phyloP scores from a whole-genome alignment of 2,888 invertebrate genomes.

The Melanophora roralis region DNA sequence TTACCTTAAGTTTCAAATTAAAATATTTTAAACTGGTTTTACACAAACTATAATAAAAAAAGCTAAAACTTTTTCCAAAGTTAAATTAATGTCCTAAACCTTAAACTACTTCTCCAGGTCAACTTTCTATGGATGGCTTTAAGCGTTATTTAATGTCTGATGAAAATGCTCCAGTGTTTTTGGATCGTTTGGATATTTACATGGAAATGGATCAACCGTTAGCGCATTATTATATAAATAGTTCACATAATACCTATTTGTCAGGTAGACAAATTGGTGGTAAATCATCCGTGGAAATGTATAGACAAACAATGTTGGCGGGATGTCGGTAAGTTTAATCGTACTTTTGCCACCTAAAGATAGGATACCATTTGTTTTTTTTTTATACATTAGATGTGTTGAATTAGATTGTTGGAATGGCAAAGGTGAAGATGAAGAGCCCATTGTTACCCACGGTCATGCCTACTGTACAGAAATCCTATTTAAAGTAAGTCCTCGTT shows the following conservation, averaged over 20 bases:
- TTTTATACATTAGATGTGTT: slow-evolving; percentile 84
- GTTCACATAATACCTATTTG: slow-evolving; percentile 97
- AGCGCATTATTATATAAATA: slow-evolving; percentile 99
- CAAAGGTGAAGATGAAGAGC: slow-evolving; percentile 97
- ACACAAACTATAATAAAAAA: too few species aligned
- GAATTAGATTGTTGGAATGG: slow-evolving; percentile 99
- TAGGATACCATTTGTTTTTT: background rate
- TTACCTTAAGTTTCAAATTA: too few species aligned
- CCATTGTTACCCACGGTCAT: slow-evolving; percentile 99
- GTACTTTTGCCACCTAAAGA: too few species aligned
- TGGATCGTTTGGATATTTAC: slow-evolving; percentile 97
- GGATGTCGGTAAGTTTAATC: slow-evolving; percentile 89
- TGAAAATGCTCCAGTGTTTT: slow-evolving; percentile 99
- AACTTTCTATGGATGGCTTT: slow-evolving; percentile 95
- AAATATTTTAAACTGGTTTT: too few species aligned
- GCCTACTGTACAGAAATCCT: slow-evolving; percentile 99
- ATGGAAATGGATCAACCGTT: slow-evolving; percentile 99
- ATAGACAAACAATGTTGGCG: slow-evolving; percentile 95
- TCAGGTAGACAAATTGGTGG: slow-evolving; percentile 98
- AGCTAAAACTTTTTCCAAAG: too few species aligned
- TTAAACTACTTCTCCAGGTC: slow-evolving; percentile 78
- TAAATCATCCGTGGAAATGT: slow-evolving; percentile 99
- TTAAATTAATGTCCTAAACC: background rate
- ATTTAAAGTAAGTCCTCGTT: slow-evolving; percentile 83
- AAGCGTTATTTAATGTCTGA: slow-evolving; percentile 99